Evolutionary conservation across 2,113 vertebrate genomes (phyloP).

Genomic region (Xyliphius kryptos): DNA sequence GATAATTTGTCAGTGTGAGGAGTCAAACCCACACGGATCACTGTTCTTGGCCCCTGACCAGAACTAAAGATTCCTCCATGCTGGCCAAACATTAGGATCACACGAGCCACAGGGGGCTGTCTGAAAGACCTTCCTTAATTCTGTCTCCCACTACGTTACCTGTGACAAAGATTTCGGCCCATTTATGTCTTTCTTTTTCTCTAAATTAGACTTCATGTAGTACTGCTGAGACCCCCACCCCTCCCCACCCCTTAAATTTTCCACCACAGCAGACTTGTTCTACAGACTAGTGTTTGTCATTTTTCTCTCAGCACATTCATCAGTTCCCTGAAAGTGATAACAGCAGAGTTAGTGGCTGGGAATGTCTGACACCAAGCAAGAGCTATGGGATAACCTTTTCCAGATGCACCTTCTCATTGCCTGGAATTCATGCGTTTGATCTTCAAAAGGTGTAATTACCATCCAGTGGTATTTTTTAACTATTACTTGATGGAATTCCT

Average conservation of each 20-base stretch:
- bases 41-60: conserved; percentile 4
- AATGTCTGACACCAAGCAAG: conserved; percentile 50
- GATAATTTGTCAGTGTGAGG: conserved; percentile 25
- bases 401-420: conserved; percentile 50
- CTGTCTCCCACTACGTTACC: conserved; percentile 46
- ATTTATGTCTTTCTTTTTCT: conserved; percentile 41
- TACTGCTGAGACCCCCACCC: conserved; percentile 12
- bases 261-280: conserved; percentile 4
- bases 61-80: conserved; percentile 32
- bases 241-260: background rate
- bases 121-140: conserved; percentile 43
- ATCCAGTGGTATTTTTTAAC: conserved; percentile 11
- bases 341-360: conserved; percentile 45
- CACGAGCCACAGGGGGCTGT: conserved; percentile 44
- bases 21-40: conserved; percentile 6
- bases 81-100: conserved; percentile 28
- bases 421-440: conserved; percentile 33
- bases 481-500: conserved; percentile 1
- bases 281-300: conserved; percentile 24
- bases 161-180: conserved; percentile 53
- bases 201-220: conserved; percentile 3
- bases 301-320: conserved; percentile 53
- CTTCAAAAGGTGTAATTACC: conserved; percentile 24
- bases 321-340: conserved; percentile 56
- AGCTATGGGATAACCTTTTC: conserved; percentile 57